Base-by-base conservation (phyloP, 2,888 invertebrate species). In the Drosophila mayaguana region DNA sequence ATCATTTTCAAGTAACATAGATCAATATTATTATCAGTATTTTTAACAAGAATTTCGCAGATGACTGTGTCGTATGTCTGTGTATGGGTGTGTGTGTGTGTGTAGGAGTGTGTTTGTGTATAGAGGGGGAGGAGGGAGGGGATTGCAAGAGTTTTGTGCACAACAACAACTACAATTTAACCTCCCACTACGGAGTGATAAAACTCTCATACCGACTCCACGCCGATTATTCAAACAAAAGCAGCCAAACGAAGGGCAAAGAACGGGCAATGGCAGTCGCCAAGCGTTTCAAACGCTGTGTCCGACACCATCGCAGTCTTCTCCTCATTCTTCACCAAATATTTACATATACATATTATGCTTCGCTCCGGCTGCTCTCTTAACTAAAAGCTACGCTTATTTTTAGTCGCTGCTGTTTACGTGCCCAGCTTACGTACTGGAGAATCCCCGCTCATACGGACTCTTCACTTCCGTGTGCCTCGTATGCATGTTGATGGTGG, bases 401-500 rank as follows among this genome's bases (percentile, higher is more conserved):
- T 64, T 72, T 88, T 89, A 89, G 89, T 87, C 79, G 80, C 83
- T 85, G 77, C 75, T 80, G 76, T 72, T 68, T 70, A 80, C 77
- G 80, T 74, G 70, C 70, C 54, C 61, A 64, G 74, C 60, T 82
- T 91, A 92, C 88, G 90, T 88, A 79, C 90, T 92, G 64, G 91
- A 92, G 70, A 91, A 92, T 28, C 92, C 92, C 60, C 93, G 81
- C 63, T 92, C 93, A 61, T 90, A 93, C 9, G 91, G 91, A 69
- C 86, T 90, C 75, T 93, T 92, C 3, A 92, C 92, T 34, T 92
- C 93, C 68, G 91, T 91, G 87, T 95, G 95, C 88, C 95, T 93
- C 34, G 95, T 95, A 81, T 95, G 94, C 79, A 95, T 93, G 63
- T 94, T 94, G 48, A 95, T 92, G 42, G 94, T 93, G 46, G 94